Evolutionary conservation across 1,140 invertebrate genomes (phyloP).

Genomic region (Anagrus nilaparvatae): DNA sequence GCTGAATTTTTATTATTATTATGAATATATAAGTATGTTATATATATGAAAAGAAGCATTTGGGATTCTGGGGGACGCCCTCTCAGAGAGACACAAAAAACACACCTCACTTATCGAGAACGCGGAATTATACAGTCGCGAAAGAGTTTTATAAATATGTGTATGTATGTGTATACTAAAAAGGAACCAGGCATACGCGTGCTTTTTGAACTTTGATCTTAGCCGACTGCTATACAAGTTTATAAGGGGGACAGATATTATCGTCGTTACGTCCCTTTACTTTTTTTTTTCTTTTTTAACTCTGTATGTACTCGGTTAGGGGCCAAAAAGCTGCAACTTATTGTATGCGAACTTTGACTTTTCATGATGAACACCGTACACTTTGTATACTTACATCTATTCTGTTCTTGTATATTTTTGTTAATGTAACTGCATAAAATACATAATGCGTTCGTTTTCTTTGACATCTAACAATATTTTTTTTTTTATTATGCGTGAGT

Average conservation of each 20-base stretch:
- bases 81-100: no score
- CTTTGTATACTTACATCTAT: slow-evolving; percentile 3
- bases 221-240: slow-evolving; percentile 35
- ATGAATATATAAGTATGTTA: no score
- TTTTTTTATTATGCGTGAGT: neutral
- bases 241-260: slow-evolving; percentile 41
- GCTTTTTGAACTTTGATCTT: slow-evolving; percentile 37
- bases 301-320: slow-evolving; percentile 4
- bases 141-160: no score
- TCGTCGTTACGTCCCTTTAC: slow-evolving; percentile 31
- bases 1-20: slow-evolving; percentile 17
- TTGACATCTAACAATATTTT: neutral
- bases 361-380: no score
- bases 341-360: no score
- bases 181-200: slow-evolving; percentile 21
- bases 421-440: no score
- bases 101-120: no score
- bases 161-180: no score
- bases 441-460: neutral
- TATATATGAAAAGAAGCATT: no score
- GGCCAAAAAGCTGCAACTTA: slow-evolving; percentile 7
- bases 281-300: no score
- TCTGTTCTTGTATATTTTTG: slow-evolving; percentile 1
- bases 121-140: no score
- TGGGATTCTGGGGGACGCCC: no score